Conservation (phyloP, 2,888 invertebrate genomes). For the Imbricaverruca yamaguchii region DNA sequence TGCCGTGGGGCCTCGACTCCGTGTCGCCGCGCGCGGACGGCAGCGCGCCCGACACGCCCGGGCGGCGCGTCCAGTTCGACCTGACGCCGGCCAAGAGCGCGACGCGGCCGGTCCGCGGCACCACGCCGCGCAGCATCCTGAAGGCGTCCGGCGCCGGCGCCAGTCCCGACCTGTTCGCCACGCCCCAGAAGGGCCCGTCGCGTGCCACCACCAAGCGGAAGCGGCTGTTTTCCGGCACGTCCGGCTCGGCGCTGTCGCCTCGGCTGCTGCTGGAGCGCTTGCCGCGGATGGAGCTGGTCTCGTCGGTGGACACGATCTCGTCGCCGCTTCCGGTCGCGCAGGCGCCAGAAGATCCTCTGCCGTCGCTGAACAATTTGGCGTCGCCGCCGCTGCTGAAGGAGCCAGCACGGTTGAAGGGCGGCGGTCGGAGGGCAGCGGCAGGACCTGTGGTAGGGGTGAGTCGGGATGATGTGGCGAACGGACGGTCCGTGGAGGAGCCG, state of each 20-base stretch:
- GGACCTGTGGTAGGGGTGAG: too few species aligned
- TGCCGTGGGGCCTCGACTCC: constrained; percentile 19
- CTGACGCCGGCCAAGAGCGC: constrained; percentile 57
- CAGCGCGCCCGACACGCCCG: constrained; percentile 48
- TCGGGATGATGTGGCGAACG: too few species aligned
- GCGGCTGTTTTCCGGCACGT: constrained; percentile 66
- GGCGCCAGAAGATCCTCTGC: not conserved
- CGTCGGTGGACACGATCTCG: constrained; percentile 44
- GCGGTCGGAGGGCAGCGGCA: too few species aligned
- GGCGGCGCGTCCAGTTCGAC: constrained; percentile 55
- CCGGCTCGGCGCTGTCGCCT: constrained; percentile 58
- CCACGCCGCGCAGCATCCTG: constrained; percentile 58
- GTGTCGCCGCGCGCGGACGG: constrained; percentile 3
- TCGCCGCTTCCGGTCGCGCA: constrained; percentile 36
- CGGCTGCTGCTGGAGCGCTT: too few species aligned
- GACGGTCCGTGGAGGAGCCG: too few species aligned
- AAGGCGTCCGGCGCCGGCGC: constrained; percentile 43
- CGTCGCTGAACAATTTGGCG: too few species aligned
- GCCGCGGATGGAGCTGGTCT: too few species aligned
- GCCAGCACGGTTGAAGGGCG: too few species aligned
- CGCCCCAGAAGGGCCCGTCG: constrained; percentile 55
- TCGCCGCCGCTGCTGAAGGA: too few species aligned
- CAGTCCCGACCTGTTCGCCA: not conserved
- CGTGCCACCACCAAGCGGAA: constrained; percentile 74
- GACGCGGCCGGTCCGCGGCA: constrained; percentile 61